Evolutionary conservation across 2,888 invertebrate species (phyloP), one percentile per base, ranked within the genome.

Genomic region (Polyommatus iphigenia): DNA sequence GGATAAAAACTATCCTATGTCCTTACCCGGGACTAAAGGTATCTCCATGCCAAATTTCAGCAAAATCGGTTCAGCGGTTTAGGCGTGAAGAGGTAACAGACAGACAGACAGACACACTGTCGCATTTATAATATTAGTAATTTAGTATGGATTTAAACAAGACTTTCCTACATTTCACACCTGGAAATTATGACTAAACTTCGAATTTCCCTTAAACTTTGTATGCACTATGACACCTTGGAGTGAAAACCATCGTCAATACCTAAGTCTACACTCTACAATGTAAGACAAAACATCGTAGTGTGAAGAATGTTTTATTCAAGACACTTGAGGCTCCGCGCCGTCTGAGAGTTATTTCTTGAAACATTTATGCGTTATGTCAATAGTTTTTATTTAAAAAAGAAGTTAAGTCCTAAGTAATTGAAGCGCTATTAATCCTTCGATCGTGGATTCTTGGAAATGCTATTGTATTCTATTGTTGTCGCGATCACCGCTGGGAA

Each of bases 311-410:
- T 85, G 83, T 84, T 83, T 84, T 84, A 85, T 85, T 85, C 84
- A 84, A 83, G 72, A 77, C 10, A 10, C 59, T 59, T 57, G 62
- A 62, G 36, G 67, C 62, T n/a, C 41, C n/a, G 77, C 77, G 29
- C n/a, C 24, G 72, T 57, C 77, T 80, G 81, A 84, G 83, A 82
- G 81, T 85, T 86, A 85, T 84, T 86, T 86, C 86, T 85, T 87
- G 85, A 88, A 88, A 87, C 85, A 84, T 84, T 88, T 86, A 84
- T 85, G 83, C 84, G 81, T 82, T 87, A 78, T 80, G 76, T 79
- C 78, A 79, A 80, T 79, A 78, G 78, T 78, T 67, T 77, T 77
- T 73, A 36, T 10, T 41, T 36, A 54, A 72, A 72, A 72, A 54
- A 72, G 2, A 50, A 15, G 71, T 72, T 72, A 72, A 77, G 77